Conservation (phyloP, 2,888 invertebrate species). For the Trachelus stipa region DNA sequence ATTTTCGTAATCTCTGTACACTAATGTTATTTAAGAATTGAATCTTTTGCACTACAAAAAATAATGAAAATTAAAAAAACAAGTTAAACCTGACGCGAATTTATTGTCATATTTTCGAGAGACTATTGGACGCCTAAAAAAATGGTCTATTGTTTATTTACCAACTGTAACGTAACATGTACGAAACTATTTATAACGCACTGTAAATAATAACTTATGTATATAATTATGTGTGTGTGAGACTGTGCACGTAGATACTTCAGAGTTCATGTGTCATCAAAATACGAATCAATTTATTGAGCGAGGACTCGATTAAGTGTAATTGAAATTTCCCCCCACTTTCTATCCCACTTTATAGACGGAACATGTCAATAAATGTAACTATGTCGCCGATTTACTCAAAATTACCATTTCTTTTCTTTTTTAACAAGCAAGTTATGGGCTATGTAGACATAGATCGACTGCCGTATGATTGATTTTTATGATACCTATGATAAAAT, state of each 20-base stretch:
- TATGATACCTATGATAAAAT: slow-evolving; percentile 5
- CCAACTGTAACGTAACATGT: not conserved
- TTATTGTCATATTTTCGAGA: not conserved
- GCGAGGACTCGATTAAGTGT: not conserved
- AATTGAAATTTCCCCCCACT: not conserved
- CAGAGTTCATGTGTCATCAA: not conserved
- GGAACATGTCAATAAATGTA: not conserved
- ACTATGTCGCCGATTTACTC: not conserved
- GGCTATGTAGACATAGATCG: not conserved
- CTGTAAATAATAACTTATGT: slow-evolving; percentile 8
- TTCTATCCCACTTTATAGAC: not conserved
- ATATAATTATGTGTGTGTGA: slow-evolving; percentile 4
- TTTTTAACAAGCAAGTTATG: not conserved
- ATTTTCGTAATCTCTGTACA: not conserved
- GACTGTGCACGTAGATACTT: not conserved
- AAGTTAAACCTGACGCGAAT: not conserved
- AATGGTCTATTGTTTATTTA: not conserved
- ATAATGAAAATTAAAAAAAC: not conserved
- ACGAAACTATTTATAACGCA: not conserved
- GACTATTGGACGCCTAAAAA: not conserved
- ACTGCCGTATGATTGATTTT: slow-evolving; percentile 4
- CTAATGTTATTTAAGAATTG: not conserved
- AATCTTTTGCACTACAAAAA: not conserved
- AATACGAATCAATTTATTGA: not conserved
- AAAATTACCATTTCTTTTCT: not conserved